Evolutionary conservation across 2,113 vertebrate species (phyloP).

Genomic region (Pollachius pollachius): DNA sequence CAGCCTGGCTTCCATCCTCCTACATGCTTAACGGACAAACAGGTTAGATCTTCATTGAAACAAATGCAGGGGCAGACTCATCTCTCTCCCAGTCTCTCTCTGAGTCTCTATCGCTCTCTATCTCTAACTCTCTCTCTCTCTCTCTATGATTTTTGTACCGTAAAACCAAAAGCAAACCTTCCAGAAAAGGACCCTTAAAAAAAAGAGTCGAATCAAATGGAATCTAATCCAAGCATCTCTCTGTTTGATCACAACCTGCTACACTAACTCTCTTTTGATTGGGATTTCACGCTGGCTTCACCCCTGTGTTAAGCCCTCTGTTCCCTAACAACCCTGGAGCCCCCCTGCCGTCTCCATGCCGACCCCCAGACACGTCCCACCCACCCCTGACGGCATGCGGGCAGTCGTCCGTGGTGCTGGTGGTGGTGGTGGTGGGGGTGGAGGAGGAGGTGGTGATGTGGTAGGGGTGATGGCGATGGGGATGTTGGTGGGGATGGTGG

Average conservation of each 20-base stretch:
- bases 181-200: too few relatives aligned
- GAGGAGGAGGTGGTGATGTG: too few relatives aligned
- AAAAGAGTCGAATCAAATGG: too few relatives aligned
- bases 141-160: too few relatives aligned
- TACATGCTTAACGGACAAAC: slow-evolving; percentile 17
- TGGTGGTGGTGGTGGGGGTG: too few relatives aligned
- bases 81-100: slow-evolving; percentile 68
- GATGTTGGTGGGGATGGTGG: too few relatives aligned
- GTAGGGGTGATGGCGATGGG: too few relatives aligned
- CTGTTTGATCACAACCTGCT: slow-evolving; percentile 89
- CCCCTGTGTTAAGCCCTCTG: slow-evolving; percentile 67
- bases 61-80: slow-evolving; percentile 76
- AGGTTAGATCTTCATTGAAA: slow-evolving; percentile 80
- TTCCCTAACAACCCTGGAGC: slow-evolving; percentile 8
- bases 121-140: too few relatives aligned
- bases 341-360: neutral
- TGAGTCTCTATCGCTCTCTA: neutral
- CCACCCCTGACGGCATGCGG: too few relatives aligned
- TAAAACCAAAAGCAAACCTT: too few relatives aligned
- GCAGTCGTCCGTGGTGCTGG: too few relatives aligned
- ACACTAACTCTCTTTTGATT: slow-evolving; percentile 84
- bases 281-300: slow-evolving; percentile 89
- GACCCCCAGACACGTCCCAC: neutral
- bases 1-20: slow-evolving; percentile 65
- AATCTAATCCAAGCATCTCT: slow-evolving; percentile 53